Evolutionary conservation across 2,888 invertebrate species (phyloP), one percentile per base, ranked within the genome.

Genomic region (Tipula unca): DNA sequence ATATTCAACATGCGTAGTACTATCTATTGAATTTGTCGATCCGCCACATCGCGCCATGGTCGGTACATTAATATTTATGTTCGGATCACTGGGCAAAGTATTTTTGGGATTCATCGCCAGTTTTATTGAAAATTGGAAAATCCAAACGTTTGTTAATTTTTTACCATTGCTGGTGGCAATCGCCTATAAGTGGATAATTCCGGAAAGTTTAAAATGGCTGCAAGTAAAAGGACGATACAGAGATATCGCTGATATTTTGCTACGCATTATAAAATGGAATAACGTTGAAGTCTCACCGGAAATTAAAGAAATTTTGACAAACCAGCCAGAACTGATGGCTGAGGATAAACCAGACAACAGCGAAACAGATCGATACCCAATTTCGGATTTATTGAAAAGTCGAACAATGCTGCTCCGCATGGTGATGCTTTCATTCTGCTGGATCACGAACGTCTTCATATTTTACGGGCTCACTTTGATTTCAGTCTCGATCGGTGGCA

Each of bases 141-240:
- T 91, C 85, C 90, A 95, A 87, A 92, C 96, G 87, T 91, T 93
- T 86, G 91, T 93, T 42, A 90, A 94, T 48, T 95, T 96, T 89
- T 89, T 92, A 6, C 95, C 95, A 0, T 93, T 94, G n/a, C 90
- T 95, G 86, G 89, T 95, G 20, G 92, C 95, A 87, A 90, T 96
- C 84, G 89, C 93, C 13, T 95, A 95, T 89, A 92, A 93, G 88
- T 93, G 94, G 92, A 89, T 95, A 84, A 89, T 95, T 32, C 94
- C 95, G 35, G 95, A 95, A 91, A 95, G 95, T 87, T 92, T 94
- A 85, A 92, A 96, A 88, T 96, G 96, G 96, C 92, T 96, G 86
- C 90, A 95, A 85, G 93, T 93, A 14, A 92, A 93, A 86, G 93
- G 93, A 1, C 91, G 93, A 1, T 29, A 82, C n/a, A 25, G 29